phyloP scores from a whole-genome alignment of 2,888 invertebrate species.

The Diogma glabrata region DNA sequence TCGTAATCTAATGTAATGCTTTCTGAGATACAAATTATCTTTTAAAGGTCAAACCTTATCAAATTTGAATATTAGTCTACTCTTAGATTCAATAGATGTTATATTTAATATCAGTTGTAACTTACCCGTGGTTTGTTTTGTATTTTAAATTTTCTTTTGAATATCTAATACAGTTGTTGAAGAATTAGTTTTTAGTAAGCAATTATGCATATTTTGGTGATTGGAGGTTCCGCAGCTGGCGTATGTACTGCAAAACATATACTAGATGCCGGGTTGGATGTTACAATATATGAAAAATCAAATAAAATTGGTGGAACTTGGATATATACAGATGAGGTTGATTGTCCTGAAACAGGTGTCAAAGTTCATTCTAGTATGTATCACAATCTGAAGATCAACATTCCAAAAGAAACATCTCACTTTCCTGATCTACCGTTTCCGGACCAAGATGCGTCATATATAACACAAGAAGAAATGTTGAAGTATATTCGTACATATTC shows the following conservation, averaged over 20 bases:
- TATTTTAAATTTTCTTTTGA: no score
- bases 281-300: conserved; percentile 62
- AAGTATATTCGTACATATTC: conserved; percentile 57
- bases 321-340: conserved; percentile 65
- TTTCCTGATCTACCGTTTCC: conserved; percentile 70
- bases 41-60: no score
- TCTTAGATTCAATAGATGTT: no score
- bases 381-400: conserved; percentile 69
- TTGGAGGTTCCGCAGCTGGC: conserved; percentile 80
- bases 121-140: no score
- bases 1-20: no score
- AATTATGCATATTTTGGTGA: no score
- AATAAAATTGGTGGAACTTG: conserved; percentile 71
- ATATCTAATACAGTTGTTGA: no score
- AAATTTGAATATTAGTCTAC: no score
- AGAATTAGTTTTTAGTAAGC: no score
- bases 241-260: conserved; percentile 60
- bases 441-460: conserved; percentile 54
- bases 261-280: conserved; percentile 35
- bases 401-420: conserved; percentile 83
- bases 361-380: conserved; percentile 84
- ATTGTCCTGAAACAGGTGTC: conserved; percentile 57
- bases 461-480: conserved; percentile 55
- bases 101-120: no score
- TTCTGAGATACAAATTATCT: no score